Evolutionary conservation across 1,140 invertebrate genomes (phyloP).

Genomic region (Drosophila melanica): DNA sequence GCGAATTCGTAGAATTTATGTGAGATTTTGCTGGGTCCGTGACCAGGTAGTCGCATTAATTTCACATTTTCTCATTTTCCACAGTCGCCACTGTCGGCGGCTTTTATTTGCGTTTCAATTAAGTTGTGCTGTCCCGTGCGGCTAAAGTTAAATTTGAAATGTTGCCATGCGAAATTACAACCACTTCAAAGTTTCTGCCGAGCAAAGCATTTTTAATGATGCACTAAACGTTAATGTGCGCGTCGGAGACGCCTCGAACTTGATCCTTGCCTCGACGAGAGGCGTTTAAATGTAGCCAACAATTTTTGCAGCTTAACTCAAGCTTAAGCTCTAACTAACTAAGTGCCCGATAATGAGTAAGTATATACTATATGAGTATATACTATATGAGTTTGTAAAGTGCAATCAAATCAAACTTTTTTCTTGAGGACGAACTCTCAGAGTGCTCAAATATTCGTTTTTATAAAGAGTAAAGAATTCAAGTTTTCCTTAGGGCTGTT

Average conservation of each 20-base stretch:
- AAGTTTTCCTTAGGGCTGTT: too few species aligned
- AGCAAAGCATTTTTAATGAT: constrained; percentile 67
- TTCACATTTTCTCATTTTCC: constrained; percentile 13
- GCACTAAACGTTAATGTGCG: constrained; percentile 49
- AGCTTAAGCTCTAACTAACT: neutral
- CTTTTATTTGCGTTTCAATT: constrained; percentile 49
- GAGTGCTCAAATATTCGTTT: too few species aligned
- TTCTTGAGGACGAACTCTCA: too few species aligned
- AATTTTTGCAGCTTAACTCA: constrained; percentile 5
- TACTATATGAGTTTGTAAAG: too few species aligned
- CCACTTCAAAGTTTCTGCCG: constrained; percentile 59
- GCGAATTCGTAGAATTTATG: constrained; percentile 59
- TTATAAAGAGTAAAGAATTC: too few species aligned
- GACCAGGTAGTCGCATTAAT: constrained; percentile 32
- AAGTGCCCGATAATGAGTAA: neutral
- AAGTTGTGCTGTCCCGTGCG: constrained; percentile 20
- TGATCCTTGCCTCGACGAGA: constrained; percentile 6
- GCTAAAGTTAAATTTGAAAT: constrained; percentile 42
- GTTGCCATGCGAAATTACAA: constrained; percentile 36
- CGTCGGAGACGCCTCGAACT: constrained; percentile 16
- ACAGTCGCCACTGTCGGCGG: constrained; percentile 26
- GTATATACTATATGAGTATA: neutral
- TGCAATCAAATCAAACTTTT: too few species aligned
- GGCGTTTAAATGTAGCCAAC: constrained; percentile 21
- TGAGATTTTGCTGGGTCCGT: constrained; percentile 16